A percentile compares a stretch with the other conserved stretches of the same genome.
These are phyloP conservation scores for Nicator chloris DNA, from an alignment of 2,113 vertebrate species.

Conservation along the genomic window DNA sequence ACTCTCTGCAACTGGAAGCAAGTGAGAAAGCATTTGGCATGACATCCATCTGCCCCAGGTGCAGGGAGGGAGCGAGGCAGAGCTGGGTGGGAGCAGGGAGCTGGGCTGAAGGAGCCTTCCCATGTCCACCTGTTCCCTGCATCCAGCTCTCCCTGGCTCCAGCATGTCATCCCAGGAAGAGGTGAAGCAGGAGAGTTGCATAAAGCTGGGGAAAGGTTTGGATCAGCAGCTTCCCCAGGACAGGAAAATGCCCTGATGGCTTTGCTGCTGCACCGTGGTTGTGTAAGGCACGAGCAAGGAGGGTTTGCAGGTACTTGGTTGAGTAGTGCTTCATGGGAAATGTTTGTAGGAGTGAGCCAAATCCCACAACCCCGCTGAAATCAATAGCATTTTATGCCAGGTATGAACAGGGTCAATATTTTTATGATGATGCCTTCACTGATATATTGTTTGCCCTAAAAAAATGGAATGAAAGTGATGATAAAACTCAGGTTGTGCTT, in stretches of 20 bases:
- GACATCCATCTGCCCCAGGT: not conserved
- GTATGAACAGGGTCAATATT: not conserved
- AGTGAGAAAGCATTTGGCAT: not conserved
- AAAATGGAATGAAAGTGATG: not conserved
- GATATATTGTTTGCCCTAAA: not conserved
- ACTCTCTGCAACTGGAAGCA: not conserved
- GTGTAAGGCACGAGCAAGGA: not conserved
- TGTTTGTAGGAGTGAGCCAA: not conserved
- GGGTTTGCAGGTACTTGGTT: not conserved
- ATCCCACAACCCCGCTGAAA: not conserved
- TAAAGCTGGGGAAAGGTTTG: not conserved
- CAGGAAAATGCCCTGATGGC: not conserved
- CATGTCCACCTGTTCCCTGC: fast-evolving
- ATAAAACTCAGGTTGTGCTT: slow-evolving; percentile 1
- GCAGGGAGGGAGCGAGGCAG: not conserved
- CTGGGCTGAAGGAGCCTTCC: not conserved
- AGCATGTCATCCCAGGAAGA: fast-evolving
- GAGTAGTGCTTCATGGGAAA: not conserved
- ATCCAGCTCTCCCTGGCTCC: not conserved
- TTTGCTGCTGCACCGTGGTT: not conserved
- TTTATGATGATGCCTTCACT: slow-evolving; percentile 3
- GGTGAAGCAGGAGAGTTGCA: not conserved
- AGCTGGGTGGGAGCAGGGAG: not conserved
- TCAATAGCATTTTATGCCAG: not conserved
- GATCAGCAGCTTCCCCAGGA: not conserved